Conservation (phyloP, 2,797 vertebrate genomes). For the Chelon auratus region DNA sequence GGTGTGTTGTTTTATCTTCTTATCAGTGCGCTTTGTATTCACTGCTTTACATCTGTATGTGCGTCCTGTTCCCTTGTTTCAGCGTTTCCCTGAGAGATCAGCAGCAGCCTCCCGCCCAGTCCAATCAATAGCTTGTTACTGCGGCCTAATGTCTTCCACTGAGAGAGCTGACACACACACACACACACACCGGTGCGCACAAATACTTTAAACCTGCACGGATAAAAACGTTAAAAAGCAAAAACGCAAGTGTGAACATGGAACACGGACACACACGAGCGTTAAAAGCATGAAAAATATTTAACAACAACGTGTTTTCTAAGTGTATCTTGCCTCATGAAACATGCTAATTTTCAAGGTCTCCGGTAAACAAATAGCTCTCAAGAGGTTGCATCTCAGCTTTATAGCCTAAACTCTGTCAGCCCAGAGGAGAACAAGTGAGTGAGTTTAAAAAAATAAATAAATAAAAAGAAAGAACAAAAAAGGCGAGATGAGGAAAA, state of each 20-base stretch:
- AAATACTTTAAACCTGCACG: conserved; percentile 11
- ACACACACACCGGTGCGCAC: conserved; percentile 18
- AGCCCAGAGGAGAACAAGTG: conserved; percentile 53
- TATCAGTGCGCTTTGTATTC: conserved; percentile 46
- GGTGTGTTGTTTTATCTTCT: conserved; percentile 26
- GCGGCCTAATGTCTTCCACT: conserved; percentile 68
- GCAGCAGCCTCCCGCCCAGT: conserved; percentile 53
- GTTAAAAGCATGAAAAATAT: conserved; percentile 38
- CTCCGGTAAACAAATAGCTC: conserved; percentile 72
- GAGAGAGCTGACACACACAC: conserved; percentile 47
- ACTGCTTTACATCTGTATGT: conserved; percentile 25
- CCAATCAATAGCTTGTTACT: conserved; percentile 80
- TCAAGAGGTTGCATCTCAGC: conserved; percentile 59
- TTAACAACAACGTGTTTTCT: conserved; percentile 23
- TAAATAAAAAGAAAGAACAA: conserved; percentile 1
- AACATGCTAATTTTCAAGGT: conserved; percentile 70
- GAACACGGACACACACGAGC: conserved; percentile 10
- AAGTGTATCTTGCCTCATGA: conserved; percentile 42
- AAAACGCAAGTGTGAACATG: not conserved
- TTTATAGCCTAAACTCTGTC: conserved; percentile 59
- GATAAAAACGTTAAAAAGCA: conserved; percentile 4
- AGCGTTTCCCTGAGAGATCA: conserved; percentile 70
- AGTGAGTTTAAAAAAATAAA: conserved; percentile 29
- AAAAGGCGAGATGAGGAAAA: conserved; percentile 41
- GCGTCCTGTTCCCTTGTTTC: conserved; percentile 44